Percentiles rank a stretch among this genome's conserved stretches.
phyloP scores from a whole-genome alignment of 1,140 invertebrate genomes.

The Formica exsecta region DNA sequence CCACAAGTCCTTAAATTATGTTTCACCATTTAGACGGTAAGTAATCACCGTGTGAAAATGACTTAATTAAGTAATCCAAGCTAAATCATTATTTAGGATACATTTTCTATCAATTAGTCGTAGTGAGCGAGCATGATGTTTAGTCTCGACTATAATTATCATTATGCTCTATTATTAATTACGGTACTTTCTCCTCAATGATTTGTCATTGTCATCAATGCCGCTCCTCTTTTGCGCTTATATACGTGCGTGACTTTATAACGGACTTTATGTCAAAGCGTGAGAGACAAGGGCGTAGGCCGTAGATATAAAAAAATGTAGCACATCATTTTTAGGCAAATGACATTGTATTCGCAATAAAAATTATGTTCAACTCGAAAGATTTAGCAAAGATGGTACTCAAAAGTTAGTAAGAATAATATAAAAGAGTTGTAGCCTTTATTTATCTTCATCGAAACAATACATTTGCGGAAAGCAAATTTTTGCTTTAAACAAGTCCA shows the following conservation, averaged over 20 bases:
- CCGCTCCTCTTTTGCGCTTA: conserved; percentile 21
- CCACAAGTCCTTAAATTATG: conserved; percentile 34
- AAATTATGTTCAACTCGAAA: not conserved
- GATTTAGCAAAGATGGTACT: not conserved
- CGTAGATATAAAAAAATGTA: conserved; percentile 10
- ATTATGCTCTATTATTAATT: conserved; percentile 30
- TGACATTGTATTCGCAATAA: not conserved
- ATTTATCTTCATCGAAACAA: not conserved
- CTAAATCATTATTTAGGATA: conserved; percentile 16
- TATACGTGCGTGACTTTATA: not conserved
- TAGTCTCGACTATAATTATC: conserved; percentile 12
- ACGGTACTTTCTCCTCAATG: conserved; percentile 41
- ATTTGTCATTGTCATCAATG: conserved; percentile 39
- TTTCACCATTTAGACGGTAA: conserved; percentile 26
- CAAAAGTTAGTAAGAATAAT: not conserved
- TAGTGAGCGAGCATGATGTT: not conserved
- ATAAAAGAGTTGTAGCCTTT: not conserved
- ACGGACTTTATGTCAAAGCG: conserved; percentile 16
- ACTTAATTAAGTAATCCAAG: conserved; percentile 17
- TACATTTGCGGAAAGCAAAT: not conserved
- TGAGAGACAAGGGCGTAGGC: not conserved
- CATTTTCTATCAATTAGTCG: conserved; percentile 35
- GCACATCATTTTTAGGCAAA: conserved; percentile 26
- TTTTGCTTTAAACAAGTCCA: not conserved
- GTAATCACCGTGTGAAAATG: conserved; percentile 5